phyloP scores from a whole-genome alignment of 53 echinoderm and acorn worm species.

The Mesocentrotus franciscanus region DNA sequence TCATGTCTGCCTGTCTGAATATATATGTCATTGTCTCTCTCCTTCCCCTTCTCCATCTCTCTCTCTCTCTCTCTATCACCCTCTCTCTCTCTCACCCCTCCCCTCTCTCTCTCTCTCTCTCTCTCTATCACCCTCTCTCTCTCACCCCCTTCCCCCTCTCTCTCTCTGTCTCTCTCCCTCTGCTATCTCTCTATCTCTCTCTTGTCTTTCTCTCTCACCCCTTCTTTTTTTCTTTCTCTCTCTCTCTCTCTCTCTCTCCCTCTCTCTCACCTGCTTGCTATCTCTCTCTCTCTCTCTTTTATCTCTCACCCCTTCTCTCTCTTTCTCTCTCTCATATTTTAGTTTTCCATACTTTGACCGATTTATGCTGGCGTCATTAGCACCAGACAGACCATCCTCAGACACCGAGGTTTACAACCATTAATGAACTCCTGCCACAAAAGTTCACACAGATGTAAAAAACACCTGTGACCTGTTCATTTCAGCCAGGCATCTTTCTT shows the following conservation, averaged over 20 bases:
- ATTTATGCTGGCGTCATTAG: not conserved
- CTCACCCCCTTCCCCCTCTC: not conserved
- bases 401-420: not conserved
- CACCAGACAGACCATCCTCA: not conserved
- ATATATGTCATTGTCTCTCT: too few species aligned
- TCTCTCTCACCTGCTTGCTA: not conserved
- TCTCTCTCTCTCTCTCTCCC: not conserved
- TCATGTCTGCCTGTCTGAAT: too few species aligned
- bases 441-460: constrained; percentile 1
- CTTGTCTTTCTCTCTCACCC: not conserved
- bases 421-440: constrained; percentile 4
- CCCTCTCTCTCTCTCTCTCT: not conserved
- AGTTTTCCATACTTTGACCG: not conserved
- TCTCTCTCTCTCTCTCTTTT: not conserved
- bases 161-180: not conserved
- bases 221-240: not conserved
- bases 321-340: not conserved
- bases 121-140: not conserved
- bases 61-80: not conserved
- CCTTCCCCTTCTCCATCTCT: not conserved
- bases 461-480: constrained; percentile 29
- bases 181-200: not conserved
- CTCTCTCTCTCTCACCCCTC: not conserved
- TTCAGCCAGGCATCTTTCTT: not conserved
- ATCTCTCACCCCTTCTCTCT: not conserved